These are phyloP conservation scores for Myxocyprinus asiaticus DNA, from an alignment of 2,113 vertebrate species.

Conservation along the genomic window DNA sequence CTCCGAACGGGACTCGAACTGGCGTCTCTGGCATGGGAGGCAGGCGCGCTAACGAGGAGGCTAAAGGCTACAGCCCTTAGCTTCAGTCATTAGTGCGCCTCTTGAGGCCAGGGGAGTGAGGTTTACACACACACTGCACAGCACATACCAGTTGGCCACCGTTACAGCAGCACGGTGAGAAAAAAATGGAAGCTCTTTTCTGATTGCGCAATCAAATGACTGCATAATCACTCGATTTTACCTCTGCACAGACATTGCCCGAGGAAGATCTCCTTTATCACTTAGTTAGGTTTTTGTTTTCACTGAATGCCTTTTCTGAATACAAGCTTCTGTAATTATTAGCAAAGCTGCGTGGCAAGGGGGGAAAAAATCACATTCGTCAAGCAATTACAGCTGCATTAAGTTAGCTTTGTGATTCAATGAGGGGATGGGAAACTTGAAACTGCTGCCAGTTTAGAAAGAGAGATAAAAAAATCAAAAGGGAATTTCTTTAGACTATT, in stretches of 20 bases:
- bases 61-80: too few relatives aligned
- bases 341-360: background rate
- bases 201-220: constrained; percentile 44
- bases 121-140: too few relatives aligned
- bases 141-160: background rate
- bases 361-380: constrained; percentile 48
- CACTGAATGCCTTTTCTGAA: background rate
- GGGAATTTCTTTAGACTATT: constrained; percentile 64
- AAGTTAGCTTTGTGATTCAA: constrained; percentile 60
- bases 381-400: constrained; percentile 64
- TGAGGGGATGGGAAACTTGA: constrained; percentile 48
- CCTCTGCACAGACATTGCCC: constrained; percentile 42
- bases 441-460: constrained; percentile 40
- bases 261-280: constrained; percentile 41
- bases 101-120: too few relatives aligned
- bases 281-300: constrained; percentile 20
- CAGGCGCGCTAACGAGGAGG: too few relatives aligned
- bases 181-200: constrained; percentile 12
- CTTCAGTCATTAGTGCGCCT: too few relatives aligned
- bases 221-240: constrained; percentile 33
- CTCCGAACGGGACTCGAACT: too few relatives aligned
- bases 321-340: constrained; percentile 15
- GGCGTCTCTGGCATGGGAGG: too few relatives aligned
- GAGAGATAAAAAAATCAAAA: constrained; percentile 68
- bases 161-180: background rate